Evolutionary conservation across 2,888 invertebrate species (phyloP).

Genomic region (Hypomecis punctinalis): DNA sequence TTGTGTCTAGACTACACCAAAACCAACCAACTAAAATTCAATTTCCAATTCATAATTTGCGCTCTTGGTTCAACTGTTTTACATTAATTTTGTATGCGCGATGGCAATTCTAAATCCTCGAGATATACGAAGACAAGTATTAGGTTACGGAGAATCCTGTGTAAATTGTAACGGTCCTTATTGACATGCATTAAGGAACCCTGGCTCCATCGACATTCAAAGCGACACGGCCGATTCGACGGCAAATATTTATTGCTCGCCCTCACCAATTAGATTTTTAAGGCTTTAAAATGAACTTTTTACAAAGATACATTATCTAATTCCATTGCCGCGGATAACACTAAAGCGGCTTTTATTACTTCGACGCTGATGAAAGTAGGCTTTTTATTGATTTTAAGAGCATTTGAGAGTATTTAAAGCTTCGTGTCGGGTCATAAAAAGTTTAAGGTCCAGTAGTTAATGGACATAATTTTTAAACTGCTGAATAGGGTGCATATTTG

Average conservation of each 20-base stretch:
- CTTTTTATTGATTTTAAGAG: constrained; percentile 81
- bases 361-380: constrained; percentile 76
- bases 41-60: constrained; percentile 19
- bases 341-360: constrained; percentile 80
- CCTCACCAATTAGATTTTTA: constrained; percentile 77
- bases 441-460: constrained; percentile 71
- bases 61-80: constrained; percentile 26
- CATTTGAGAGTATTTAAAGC: constrained; percentile 78
- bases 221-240: constrained; percentile 61
- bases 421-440: constrained; percentile 72
- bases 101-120: constrained; percentile 49
- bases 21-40: constrained; percentile 11
- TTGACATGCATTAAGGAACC: constrained; percentile 75
- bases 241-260: constrained; percentile 76
- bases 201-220: constrained; percentile 70
- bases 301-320: constrained; percentile 77
- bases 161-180: constrained; percentile 69
- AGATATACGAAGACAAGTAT: constrained; percentile 65
- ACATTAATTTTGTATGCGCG: constrained; percentile 41
- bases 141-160: constrained; percentile 58
- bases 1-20: neutral
- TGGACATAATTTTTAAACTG: constrained; percentile 60
- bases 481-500: neutral
- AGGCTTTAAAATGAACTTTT: constrained; percentile 69
- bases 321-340: constrained; percentile 77